Evolutionary conservation across 1,140 invertebrate genomes (phyloP), one percentile per base, ranked within the genome.

Genomic region (Triops longicaudatus): DNA sequence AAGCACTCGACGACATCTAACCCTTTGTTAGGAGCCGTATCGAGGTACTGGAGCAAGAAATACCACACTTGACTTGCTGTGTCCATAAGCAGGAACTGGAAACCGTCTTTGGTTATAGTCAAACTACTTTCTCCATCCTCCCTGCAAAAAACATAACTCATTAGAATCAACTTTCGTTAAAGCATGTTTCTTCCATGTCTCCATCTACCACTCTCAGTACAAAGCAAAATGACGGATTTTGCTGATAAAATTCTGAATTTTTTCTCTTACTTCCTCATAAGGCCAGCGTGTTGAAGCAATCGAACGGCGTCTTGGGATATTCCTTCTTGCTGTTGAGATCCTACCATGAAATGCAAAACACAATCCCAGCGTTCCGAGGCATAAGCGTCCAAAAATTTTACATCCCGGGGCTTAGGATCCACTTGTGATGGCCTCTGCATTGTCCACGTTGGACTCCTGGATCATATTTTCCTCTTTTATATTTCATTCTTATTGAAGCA

Each of bases 291-390:
- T 26, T 96, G 85, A 76, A 99, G 85, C 79, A 98, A 95, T 81
- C 93, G 87, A 7, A 96, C 94, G 73, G 96, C 95, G 87, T 98
- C 96, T 72, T 90, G 90, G 77, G 94, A 97, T 78, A 98, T 96
- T 42, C 93, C 94, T 84, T 96, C 93, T 74, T 79, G 76, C 80
- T 88, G 88, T 42, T 92, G 89, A 10, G 93, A 94, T 26, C 95
- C 95, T 73, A 97, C 96, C 92, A 99, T 96, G 83, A 96, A 98
- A 85, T 98, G 95, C 2, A 99, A 86, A 11, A 99, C 93, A 84
- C 94, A 97, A 84, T 98, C 94, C 97, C 97, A 99, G 73, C 97
- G 86, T 82, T 97, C 94, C 81, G 94, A 85, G 0, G 96, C 95
- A 85, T 99, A 99, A 12, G 90, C 89, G 85, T 98, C 96, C 41